These are phyloP conservation scores for Falco columbarius DNA, from an alignment of 2,797 vertebrate genomes.

Conservation along the genomic window DNA sequence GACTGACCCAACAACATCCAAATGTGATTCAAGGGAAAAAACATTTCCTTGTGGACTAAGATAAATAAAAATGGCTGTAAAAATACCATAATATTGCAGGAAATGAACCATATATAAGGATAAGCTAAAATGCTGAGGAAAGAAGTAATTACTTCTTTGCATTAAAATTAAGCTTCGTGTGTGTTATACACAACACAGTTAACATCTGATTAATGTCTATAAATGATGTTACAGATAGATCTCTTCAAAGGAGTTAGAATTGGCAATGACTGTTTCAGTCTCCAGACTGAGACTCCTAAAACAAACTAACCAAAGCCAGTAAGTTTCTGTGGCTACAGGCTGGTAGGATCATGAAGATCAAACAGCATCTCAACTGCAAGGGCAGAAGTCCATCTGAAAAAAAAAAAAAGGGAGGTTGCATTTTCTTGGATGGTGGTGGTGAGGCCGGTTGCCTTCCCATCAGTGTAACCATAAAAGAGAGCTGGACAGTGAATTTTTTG, in stretches of 20 bases:
- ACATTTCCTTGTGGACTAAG: neutral
- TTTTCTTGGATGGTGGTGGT: neutral
- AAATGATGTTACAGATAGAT: neutral
- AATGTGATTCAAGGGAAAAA: neutral
- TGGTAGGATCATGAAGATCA: neutral
- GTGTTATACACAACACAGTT: neutral
- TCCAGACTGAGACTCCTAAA: neutral
- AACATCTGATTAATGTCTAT: neutral
- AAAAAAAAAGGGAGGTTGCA: neutral
- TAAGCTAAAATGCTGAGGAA: neutral
- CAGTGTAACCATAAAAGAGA: neutral
- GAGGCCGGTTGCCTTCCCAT: neutral
- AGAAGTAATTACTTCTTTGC: neutral
- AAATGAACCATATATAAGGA: neutral
- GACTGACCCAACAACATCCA: neutral
- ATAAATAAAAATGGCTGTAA: neutral
- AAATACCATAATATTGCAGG: neutral
- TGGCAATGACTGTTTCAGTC: neutral
- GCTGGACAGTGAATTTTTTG: neutral
- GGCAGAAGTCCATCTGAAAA: neutral
- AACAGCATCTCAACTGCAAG: neutral
- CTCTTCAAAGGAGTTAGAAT: neutral
- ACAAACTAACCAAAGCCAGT: neutral
- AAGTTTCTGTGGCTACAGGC: neutral
- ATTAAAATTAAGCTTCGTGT: neutral